phyloP scores from a whole-genome alignment of 2,797 vertebrate genomes.

The Tragopan temminckii region DNA sequence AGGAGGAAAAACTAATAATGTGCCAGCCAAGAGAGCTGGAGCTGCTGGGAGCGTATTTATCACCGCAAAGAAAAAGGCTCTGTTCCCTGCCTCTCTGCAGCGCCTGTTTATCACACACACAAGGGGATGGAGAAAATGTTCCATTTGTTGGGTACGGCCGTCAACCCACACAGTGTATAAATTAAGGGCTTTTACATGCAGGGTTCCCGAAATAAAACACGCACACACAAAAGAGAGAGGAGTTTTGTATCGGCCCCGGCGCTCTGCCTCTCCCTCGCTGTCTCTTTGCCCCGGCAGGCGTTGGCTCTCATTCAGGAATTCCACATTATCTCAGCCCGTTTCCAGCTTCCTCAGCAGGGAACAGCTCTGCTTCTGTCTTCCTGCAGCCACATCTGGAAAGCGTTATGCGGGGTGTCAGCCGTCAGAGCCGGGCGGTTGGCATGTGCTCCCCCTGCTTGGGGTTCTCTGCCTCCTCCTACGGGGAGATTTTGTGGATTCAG shows the following conservation, averaged over 20 bases:
- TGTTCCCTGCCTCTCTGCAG: slow-evolving; percentile 35
- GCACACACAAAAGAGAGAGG: slow-evolving; percentile 54
- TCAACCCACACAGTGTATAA: slow-evolving; percentile 66
- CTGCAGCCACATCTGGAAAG: slow-evolving; percentile 78
- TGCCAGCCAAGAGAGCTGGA: neutral
- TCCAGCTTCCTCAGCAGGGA: slow-evolving; percentile 79
- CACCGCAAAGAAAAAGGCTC: slow-evolving; percentile 55
- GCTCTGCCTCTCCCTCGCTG: neutral
- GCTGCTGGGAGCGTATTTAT: slow-evolving; percentile 37
- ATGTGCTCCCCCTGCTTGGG: neutral
- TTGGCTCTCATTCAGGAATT: slow-evolving; percentile 77
- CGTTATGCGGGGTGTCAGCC: slow-evolving; percentile 68
- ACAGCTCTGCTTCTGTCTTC: slow-evolving; percentile 74
- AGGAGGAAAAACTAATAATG: slow-evolving; percentile 26
- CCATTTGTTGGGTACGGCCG: slow-evolving; percentile 67
- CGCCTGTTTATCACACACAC: slow-evolving; percentile 67
- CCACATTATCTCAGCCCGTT: slow-evolving; percentile 70
- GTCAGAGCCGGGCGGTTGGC: neutral
- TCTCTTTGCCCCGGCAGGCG: neutral
- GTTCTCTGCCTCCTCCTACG: neutral
- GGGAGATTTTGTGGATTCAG: neutral
- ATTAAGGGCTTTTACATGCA: slow-evolving; percentile 68
- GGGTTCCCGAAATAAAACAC: slow-evolving; percentile 67
- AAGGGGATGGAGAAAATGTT: slow-evolving; percentile 69
- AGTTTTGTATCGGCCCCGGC: neutral